phyloP scores from a whole-genome alignment of 1,140 invertebrate genomes.

The Drosophila busckii region DNA sequence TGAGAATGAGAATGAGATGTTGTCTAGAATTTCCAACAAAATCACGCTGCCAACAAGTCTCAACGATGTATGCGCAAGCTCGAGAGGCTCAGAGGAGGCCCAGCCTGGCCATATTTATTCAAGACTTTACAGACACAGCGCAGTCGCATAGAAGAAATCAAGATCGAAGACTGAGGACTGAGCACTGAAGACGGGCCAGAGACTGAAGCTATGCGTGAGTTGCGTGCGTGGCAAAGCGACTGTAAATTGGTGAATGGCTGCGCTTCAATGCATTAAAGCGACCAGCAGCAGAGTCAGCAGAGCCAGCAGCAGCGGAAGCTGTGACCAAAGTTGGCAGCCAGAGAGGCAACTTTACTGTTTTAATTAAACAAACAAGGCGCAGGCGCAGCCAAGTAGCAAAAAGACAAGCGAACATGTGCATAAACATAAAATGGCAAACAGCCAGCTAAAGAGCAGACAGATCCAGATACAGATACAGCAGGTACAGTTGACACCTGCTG shows the following conservation, averaged over 20 bases:
- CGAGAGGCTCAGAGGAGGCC: constrained; percentile 21
- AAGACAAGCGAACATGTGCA: no score
- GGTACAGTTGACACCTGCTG: constrained; percentile 53
- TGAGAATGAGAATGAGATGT: no score
- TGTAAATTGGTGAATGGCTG: constrained; percentile 67
- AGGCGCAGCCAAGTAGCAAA: no score
- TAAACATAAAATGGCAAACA: no score
- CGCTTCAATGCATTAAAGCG: constrained; percentile 64
- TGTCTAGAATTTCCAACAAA: constrained; percentile 62
- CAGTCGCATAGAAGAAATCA: no score
- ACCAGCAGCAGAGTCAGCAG: neutral
- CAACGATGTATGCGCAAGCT: constrained; percentile 68
- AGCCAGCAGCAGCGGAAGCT: constrained; percentile 46
- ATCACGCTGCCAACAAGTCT: constrained; percentile 73
- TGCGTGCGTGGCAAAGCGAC: constrained; percentile 23
- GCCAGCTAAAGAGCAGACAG: no score
- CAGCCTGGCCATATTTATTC: constrained; percentile 52
- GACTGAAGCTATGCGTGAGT: constrained; percentile 22
- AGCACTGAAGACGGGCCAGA: constrained; percentile 3
- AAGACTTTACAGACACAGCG: constrained; percentile 45
- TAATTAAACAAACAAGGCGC: constrained; percentile 70
- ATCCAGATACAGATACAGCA: constrained; percentile 29
- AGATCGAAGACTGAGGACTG: no score
- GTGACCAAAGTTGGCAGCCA: constrained; percentile 65
- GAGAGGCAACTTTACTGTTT: constrained; percentile 47